Base-by-base conservation (phyloP, 2,797 vertebrate species). In the Orestias chungarensis region DNA sequence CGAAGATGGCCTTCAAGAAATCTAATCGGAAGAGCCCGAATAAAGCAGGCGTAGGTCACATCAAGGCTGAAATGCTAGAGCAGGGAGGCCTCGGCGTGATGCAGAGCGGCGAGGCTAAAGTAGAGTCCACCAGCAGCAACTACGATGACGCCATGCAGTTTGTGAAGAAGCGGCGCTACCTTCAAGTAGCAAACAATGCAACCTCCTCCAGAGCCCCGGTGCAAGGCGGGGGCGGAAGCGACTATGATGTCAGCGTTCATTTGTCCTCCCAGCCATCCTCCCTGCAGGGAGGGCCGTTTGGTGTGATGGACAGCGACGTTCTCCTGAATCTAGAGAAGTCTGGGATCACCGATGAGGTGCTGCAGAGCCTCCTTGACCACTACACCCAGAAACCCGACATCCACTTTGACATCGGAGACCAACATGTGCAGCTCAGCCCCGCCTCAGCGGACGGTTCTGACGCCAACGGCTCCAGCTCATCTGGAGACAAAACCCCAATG, bases 81-180 rank as follows among this genome's bases (percentile, higher is more conserved):
- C 88, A 96, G 66, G 96, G 97, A 61, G 82, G 92, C 69, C 93
- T 98, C 52, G 92, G 94, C 69, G 96, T 98, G 82, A 94, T 98
- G 86, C 96, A 96, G 83, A 92, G 91, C 74, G 89, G 94, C 43
- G 92, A 92, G 65, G 89, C 92, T 75, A 99, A 98, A 87, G 93
- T 92, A 6, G 95, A 94, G 81, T 94, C 92, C 14, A 92, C 94
- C 85, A 95, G 93, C 95, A 96, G 95, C 91, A 98, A 96, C 92
- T 99, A 99, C 0, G 97, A 98, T 20, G 97, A 99, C 68, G 98
- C 98, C 94, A 97, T 99, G 96, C 98, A 99, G 91, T 99, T 99
- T 85, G 92, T 99, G 68, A 99, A 99, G 95, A 99, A 99, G 84
- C 94, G 97, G 77, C 96, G 98, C 84, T 99, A 99, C 89, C 90